Evolutionary conservation across 2,113 vertebrate genomes (phyloP), one percentile per base, ranked within the genome.

Genomic region (Bos javanicus): DNA sequence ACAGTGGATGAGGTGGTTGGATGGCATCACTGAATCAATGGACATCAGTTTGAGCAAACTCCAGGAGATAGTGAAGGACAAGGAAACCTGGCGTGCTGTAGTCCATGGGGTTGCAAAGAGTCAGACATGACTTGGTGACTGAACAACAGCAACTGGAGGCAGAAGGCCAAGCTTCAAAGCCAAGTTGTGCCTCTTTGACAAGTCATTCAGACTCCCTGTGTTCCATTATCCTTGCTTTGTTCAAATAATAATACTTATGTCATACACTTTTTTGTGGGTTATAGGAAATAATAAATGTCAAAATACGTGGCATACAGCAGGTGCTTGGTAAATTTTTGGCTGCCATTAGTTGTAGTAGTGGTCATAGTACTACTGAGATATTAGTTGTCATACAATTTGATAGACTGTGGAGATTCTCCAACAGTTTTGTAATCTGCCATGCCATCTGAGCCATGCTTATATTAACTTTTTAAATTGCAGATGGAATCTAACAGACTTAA

Each of bases 401-500:
- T 39, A 56, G 39, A 67, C 50, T 17, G 30, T 56, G 1, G 64
- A 36, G 28, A 82, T 76, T 62, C 74, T 59, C 54, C 36, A 30
- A 4, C 46, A 23, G 25, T 43, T 93, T 87, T 92, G 13, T 94
- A 62, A 64, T 87, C 17, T 57, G 15, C 30, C 43, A 50, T 67
- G 36, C 14, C 56, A 17, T 89, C 62, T 59, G 5, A 91, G 17
- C 25, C 15, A 36, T 78, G 30, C 19, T 50, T 87, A n/a, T 48
- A 17, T 54, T 71, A 57, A 59, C 50, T 92, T 96, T 87, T 90
- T 87, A 76, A 92, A 85, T 62, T 87, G 28, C 57, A 89, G 90
- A 97, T 76, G 46, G 46, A 81, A 57, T 87, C 16, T 88, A 84
- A 83, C 36, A 92, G 28, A 95, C 56, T 95, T 96, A 94, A 90